phyloP scores from a whole-genome alignment of 2,888 invertebrate species.

The Amitus sp. region DNA sequence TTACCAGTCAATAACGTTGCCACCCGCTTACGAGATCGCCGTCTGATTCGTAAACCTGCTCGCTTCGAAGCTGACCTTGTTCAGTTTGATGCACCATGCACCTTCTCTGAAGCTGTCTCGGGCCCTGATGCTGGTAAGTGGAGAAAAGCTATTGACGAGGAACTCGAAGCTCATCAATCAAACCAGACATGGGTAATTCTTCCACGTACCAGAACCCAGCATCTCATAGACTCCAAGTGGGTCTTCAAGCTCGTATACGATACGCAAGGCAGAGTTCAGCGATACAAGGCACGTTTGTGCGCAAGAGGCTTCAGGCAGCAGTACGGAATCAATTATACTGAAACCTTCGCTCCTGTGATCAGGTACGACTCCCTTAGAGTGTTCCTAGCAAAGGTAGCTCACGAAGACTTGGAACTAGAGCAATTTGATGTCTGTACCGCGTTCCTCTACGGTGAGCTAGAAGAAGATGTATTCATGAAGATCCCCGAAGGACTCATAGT shows the following conservation, averaged over 20 bases:
- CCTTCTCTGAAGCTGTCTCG: conserved; percentile 18
- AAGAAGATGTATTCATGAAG: conserved; percentile 46
- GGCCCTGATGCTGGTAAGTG: conserved; percentile 5
- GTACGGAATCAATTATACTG: conserved; percentile 17
- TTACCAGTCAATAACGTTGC: too few relatives aligned
- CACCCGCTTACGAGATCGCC: conserved; percentile 2
- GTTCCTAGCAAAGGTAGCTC: conserved; percentile 8
- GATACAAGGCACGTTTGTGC: conserved; percentile 36
- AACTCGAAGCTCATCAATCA: conserved; percentile 16
- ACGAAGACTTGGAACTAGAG: conserved; percentile 14
- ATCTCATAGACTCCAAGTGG: conserved; percentile 37
- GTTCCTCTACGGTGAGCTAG: conserved; percentile 44
- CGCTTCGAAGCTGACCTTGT: conserved; percentile 10
- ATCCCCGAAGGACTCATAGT: conserved; percentile 14
- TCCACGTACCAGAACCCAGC: background rate
- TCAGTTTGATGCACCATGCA: conserved; percentile 1
- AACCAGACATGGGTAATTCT: conserved; percentile 35
- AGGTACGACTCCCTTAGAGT: conserved; percentile 23
- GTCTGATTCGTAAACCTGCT: background rate
- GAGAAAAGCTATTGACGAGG: conserved; percentile 19
- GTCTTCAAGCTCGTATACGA: conserved; percentile 27
- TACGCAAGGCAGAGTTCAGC: conserved; percentile 4
- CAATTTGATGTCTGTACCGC: conserved; percentile 8
- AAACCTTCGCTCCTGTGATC: conserved; percentile 23
- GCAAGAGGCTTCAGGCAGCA: conserved; percentile 31